Evolutionary conservation across 2,113 vertebrate species (phyloP).

Genomic region (Ochotona princeps): DNA sequence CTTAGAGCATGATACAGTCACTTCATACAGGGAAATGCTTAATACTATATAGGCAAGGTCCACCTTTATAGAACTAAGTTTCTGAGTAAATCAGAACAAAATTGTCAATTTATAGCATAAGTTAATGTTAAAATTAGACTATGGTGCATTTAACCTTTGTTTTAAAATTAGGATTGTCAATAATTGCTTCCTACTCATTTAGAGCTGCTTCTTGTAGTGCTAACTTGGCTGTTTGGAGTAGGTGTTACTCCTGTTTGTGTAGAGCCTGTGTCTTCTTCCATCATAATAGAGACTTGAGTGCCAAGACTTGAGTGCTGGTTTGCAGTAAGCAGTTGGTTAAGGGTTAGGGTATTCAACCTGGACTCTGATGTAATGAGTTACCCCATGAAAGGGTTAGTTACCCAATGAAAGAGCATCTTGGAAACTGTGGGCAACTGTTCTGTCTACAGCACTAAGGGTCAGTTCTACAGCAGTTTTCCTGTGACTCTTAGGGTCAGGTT

Average conservation of each 20-base stretch:
- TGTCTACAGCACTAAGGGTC: neutral
- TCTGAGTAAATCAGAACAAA: slow-evolving; percentile 11
- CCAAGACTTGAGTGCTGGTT: slow-evolving; percentile 14
- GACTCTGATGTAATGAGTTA: slow-evolving; percentile 1
- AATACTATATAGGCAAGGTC: neutral
- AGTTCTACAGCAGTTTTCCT: too few species aligned
- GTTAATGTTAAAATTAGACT: neutral
- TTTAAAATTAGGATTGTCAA: slow-evolving; percentile 32
- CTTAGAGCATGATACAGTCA: neutral
- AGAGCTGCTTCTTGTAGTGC: neutral
- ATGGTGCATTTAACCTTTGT: neutral
- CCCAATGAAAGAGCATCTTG: neutral
- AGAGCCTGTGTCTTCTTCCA: neutral
- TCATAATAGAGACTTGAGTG: neutral
- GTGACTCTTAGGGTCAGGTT: neutral
- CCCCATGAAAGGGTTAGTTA: slow-evolving; percentile 38
- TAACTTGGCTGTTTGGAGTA: neutral
- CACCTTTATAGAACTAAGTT: neutral
- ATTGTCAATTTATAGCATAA: neutral
- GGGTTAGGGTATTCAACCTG: slow-evolving; percentile 23
- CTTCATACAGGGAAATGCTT: neutral
- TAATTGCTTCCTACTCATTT: neutral
- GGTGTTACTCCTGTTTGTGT: neutral
- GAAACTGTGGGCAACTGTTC: neutral
- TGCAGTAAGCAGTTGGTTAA: slow-evolving; percentile 53